Percentiles rank a stretch among this genome's conserved stretches.
Conservation (phyloP, 2,888 invertebrate species). For the Apamea crenata region DNA sequence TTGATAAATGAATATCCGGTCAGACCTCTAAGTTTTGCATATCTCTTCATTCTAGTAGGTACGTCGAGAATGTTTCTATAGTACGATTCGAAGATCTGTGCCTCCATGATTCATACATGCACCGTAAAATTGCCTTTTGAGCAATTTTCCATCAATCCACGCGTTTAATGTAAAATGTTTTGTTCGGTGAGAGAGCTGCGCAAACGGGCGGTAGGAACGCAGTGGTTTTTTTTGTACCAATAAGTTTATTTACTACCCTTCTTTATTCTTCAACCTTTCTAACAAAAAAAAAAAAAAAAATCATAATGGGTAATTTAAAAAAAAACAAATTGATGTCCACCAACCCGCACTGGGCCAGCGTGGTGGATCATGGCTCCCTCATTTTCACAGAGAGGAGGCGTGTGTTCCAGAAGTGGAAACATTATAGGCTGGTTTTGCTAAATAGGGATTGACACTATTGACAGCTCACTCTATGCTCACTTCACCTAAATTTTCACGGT, state of each 20-base stretch:
- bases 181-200: constrained; percentile 65
- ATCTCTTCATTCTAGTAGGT: neutral
- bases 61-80: constrained; percentile 22
- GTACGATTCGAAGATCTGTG: constrained; percentile 25
- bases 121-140: constrained; percentile 70
- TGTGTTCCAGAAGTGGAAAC: too few relatives aligned
- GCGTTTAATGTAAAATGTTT: constrained; percentile 79
- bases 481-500: too few relatives aligned
- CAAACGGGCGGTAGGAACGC: constrained; percentile 67
- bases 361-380: too few relatives aligned
- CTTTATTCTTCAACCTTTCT: neutral
- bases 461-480: too few relatives aligned
- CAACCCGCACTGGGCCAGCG: too few relatives aligned
- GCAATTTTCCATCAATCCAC: constrained; percentile 83
- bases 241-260: neutral
- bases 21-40: constrained; percentile 1
- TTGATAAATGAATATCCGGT: neutral
- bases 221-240: constrained; percentile 8
- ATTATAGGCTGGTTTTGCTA: too few relatives aligned
- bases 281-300: too few relatives aligned
- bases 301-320: too few relatives aligned
- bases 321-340: neutral
- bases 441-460: too few relatives aligned
- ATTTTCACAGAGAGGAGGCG: too few relatives aligned
- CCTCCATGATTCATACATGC: constrained; percentile 48